These are phyloP conservation scores for Oophaga pumilio DNA, from an alignment of 2,113 vertebrate genomes.

Conservation along the genomic window DNA sequence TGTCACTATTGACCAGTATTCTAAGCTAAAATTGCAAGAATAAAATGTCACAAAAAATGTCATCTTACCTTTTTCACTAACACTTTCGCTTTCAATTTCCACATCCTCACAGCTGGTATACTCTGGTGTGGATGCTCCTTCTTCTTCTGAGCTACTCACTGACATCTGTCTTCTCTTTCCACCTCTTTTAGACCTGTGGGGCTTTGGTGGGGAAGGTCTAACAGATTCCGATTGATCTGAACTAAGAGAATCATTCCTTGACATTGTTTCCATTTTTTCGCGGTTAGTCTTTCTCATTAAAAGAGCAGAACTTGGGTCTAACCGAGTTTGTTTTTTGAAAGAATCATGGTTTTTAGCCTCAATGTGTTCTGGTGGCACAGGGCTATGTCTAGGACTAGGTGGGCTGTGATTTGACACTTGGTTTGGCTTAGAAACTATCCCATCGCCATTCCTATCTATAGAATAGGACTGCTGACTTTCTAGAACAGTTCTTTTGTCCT, in stretches of 20 bases:
- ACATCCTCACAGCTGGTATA: conserved; percentile 99
- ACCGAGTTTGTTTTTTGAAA: conserved; percentile 81
- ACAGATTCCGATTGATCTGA: conserved; percentile 96
- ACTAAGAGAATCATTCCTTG: conserved; percentile 96
- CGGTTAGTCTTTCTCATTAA: conserved; percentile 82
- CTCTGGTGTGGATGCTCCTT: conserved; percentile 97
- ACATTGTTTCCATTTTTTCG: conserved; percentile 89
- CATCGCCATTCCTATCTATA: conserved; percentile 86
- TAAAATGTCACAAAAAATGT: not conserved
- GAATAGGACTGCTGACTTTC: conserved; percentile 83
- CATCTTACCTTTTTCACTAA: conserved; percentile 95
- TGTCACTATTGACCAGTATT: not conserved
- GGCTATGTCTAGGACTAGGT: conserved; percentile 74
- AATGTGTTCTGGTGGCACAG: conserved; percentile 69
- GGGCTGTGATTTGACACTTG: conserved; percentile 75
- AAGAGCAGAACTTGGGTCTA: conserved; percentile 80
- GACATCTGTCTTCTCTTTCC: conserved; percentile 97
- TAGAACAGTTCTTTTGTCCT: conserved; percentile 76
- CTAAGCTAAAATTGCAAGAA: not conserved
- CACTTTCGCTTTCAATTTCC: conserved; percentile 94
- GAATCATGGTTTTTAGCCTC: conserved; percentile 83
- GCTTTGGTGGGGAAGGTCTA: conserved; percentile 90
- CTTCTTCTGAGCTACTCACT: conserved; percentile 98
- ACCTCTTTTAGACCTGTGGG: conserved; percentile 88
- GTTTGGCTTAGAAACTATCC: conserved; percentile 72